These are phyloP conservation scores for Thamnaconus septentrionalis DNA, from an alignment of 2,113 vertebrate species.

Conservation along the genomic window DNA sequence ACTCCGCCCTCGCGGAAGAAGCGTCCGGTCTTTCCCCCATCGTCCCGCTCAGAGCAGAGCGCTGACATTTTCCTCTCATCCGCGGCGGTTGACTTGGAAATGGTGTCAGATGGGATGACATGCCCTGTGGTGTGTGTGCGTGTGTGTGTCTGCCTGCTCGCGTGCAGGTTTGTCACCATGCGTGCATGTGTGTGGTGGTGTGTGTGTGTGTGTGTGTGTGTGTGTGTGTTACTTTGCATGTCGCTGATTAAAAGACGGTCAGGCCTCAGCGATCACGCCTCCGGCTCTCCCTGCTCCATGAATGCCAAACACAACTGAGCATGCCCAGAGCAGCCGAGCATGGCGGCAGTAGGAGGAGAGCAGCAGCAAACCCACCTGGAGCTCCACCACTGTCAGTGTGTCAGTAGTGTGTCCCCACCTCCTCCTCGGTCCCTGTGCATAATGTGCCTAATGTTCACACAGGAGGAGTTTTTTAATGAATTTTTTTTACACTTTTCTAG, in stretches of 20 bases:
- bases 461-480: too few relatives aligned
- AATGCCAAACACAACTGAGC: constrained; percentile 76
- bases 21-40: constrained; percentile 29
- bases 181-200: constrained; percentile 50
- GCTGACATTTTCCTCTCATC: constrained; percentile 64
- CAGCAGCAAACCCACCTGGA: constrained; percentile 50
- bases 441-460: constrained; percentile 14
- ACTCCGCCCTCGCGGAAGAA: constrained; percentile 44
- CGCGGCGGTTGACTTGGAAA: constrained; percentile 41
- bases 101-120: constrained; percentile 45
- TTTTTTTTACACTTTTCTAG: constrained; percentile 22
- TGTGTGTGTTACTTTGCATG: constrained; percentile 42
- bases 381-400: constrained; percentile 45
- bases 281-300: constrained; percentile 62
- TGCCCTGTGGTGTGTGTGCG: constrained; percentile 22
- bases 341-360: constrained; percentile 45
- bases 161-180: neutral
- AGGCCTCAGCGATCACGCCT: constrained; percentile 74
- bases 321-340: constrained; percentile 68
- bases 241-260: constrained; percentile 74
- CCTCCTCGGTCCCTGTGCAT: constrained; percentile 16
- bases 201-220: constrained; percentile 44
- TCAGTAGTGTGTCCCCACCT: constrained; percentile 1
- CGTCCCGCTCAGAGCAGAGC: constrained; percentile 9
- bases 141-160: constrained; percentile 6